Conservation (phyloP, 2,888 invertebrate genomes). For the Dryobotodes eremita region DNA sequence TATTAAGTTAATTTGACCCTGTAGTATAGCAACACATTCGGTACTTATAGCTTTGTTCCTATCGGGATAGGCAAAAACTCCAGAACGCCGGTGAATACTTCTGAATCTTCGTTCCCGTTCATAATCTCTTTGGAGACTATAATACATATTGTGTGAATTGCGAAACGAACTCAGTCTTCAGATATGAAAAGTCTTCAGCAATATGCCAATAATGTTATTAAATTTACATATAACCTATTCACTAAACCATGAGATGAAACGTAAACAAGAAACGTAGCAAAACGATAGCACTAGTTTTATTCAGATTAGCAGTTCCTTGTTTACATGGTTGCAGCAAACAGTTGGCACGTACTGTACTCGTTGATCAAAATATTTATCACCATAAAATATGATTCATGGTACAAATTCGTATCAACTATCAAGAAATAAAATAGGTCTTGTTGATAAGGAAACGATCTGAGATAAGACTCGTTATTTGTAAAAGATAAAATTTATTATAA, state of each 20-base stretch:
- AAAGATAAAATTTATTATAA: constrained; percentile 28
- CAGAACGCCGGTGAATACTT: not conserved
- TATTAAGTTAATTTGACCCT: too few relatives aligned
- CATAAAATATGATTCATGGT: constrained; percentile 25
- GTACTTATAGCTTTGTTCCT: not conserved
- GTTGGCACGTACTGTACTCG: constrained; percentile 16
- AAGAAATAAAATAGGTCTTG: constrained; percentile 33
- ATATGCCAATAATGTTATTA: constrained; percentile 2
- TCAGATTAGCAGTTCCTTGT: constrained; percentile 29
- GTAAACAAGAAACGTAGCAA: constrained; percentile 20
- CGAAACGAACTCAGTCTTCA: not conserved
- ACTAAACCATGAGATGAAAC: not conserved
- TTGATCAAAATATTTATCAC: constrained; percentile 22
- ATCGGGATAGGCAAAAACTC: not conserved
- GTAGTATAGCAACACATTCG: not conserved
- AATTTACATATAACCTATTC: not conserved
- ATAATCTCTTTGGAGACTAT: not conserved
- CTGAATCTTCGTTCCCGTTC: not conserved
- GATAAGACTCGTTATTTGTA: constrained; percentile 38
- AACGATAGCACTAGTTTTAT: constrained; percentile 13
- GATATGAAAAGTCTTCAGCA: not conserved
- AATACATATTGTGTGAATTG: not conserved
- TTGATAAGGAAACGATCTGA: constrained; percentile 42
- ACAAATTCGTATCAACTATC: constrained; percentile 2
- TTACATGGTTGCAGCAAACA: constrained; percentile 1